Conservation (phyloP, 2,113 vertebrate genomes). For the Rattus rattus region DNA sequence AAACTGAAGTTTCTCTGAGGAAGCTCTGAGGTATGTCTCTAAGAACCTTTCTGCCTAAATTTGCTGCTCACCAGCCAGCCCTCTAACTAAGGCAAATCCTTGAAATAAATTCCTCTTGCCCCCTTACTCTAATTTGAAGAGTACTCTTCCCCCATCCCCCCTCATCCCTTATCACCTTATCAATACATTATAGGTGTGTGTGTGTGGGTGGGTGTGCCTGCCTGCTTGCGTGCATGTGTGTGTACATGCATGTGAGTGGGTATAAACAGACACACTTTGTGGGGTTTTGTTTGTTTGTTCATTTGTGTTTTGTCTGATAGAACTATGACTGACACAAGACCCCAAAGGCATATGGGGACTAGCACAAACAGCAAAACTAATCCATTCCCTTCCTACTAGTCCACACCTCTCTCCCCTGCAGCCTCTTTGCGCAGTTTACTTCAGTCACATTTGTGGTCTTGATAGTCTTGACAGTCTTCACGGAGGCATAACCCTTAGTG, state of each 20-base stretch:
- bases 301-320: not conserved
- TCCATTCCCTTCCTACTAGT: not conserved
- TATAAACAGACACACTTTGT: not conserved
- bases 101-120: not conserved
- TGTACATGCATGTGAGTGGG: not conserved
- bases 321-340: not conserved
- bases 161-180: too few species aligned
- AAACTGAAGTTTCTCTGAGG: not conserved
- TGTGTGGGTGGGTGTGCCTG: not conserved
- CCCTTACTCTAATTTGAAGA: not conserved
- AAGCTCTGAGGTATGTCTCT: not conserved
- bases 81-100: not conserved
- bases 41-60: not conserved
- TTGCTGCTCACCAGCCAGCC: not conserved
- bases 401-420: not conserved
- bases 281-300: not conserved
- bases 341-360: not conserved
- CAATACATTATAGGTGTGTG: not conserved
- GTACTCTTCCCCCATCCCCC: not conserved
- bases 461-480: not conserved
- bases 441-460: not conserved
- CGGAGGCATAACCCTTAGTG: not conserved
- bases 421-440: not conserved
- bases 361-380: not conserved
- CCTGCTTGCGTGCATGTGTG: too few species aligned